A percentile compares a stretch with the other conserved stretches of the same genome.
Conservation (phyloP, 1,140 invertebrate genomes). For the Drosophila pectinifera region DNA sequence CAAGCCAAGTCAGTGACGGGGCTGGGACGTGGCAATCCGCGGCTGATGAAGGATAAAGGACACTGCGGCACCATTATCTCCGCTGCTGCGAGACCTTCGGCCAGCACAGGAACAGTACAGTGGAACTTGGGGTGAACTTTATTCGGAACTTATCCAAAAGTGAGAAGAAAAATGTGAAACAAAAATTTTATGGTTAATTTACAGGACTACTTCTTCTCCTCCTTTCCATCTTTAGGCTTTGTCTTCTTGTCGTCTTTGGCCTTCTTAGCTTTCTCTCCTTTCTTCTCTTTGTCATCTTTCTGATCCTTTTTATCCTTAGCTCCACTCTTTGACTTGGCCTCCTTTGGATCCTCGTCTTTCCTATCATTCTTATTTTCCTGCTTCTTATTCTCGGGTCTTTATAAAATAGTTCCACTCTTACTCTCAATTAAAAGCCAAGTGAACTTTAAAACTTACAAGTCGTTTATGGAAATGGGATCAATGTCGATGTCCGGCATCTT, state of each 20-base stretch:
- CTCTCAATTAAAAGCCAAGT: not conserved
- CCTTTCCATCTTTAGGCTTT: slow-evolving; percentile 4
- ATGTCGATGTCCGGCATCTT: slow-evolving; percentile 18
- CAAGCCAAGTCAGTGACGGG: slow-evolving; percentile 29
- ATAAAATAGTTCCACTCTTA: not conserved
- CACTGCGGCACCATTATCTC: slow-evolving; percentile 61
- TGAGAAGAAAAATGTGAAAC: not conserved
- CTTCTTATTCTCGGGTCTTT: slow-evolving; percentile 9
- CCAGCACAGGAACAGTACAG: slow-evolving; percentile 33
- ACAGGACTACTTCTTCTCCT: slow-evolving; percentile 4
- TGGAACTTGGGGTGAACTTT: slow-evolving; percentile 16
- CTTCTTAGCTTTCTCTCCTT: slow-evolving; percentile 3
- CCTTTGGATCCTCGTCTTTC: not conserved
- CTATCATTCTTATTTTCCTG: not conserved
- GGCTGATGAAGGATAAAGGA: slow-evolving; percentile 60
- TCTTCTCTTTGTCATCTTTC: not conserved
- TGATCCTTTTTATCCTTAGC: not conserved
- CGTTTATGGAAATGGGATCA: slow-evolving; percentile 38
- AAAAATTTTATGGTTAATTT: not conserved
- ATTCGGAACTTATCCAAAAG: not conserved
- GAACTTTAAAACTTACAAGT: slow-evolving; percentile 3
- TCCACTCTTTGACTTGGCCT: not conserved
- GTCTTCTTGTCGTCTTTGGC: slow-evolving; percentile 1
- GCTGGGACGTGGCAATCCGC: slow-evolving; percentile 33
- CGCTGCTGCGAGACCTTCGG: slow-evolving; percentile 37